A percentile compares a stretch with the other conserved stretches of the same genome.
Conservation (phyloP, 2,797 vertebrate species). For the Loris lydekkerianus region DNA sequence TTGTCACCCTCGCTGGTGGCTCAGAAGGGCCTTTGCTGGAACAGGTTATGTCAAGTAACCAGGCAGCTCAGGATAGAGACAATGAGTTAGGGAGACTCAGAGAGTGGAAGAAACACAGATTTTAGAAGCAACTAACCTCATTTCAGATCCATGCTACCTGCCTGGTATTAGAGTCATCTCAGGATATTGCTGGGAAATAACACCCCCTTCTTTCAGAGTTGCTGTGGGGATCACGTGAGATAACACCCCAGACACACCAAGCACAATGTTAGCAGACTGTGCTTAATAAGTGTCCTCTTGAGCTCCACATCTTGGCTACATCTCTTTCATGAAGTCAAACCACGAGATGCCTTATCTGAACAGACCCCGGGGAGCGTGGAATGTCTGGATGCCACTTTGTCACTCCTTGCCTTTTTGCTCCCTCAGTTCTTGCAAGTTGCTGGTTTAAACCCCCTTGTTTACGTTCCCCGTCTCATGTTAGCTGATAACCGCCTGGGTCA, state of each 20-base stretch:
- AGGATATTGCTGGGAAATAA: not conserved
- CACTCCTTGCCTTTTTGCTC: not conserved
- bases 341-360: not conserved
- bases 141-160: not conserved
- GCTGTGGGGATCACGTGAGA: not conserved
- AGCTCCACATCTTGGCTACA: not conserved
- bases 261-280: not conserved
- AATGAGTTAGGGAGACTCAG: not conserved
- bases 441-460: not conserved
- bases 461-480: not conserved
- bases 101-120: not conserved
- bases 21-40: not conserved
- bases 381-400: not conserved
- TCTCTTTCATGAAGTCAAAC: not conserved
- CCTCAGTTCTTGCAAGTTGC: not conserved
- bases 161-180: not conserved
- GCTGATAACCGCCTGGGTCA: slow-evolving; percentile 21
- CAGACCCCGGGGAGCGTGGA: not conserved
- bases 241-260: not conserved
- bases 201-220: not conserved
- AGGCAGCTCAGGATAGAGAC: not conserved
- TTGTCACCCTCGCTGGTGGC: fast-evolving
- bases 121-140: not conserved
- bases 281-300: not conserved
- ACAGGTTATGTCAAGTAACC: not conserved